Percentiles rank a stretch among this genome's conserved stretches.
phyloP scores from a whole-genome alignment of 2,797 vertebrate genomes.

The Buphagus erythrorhynchus region DNA sequence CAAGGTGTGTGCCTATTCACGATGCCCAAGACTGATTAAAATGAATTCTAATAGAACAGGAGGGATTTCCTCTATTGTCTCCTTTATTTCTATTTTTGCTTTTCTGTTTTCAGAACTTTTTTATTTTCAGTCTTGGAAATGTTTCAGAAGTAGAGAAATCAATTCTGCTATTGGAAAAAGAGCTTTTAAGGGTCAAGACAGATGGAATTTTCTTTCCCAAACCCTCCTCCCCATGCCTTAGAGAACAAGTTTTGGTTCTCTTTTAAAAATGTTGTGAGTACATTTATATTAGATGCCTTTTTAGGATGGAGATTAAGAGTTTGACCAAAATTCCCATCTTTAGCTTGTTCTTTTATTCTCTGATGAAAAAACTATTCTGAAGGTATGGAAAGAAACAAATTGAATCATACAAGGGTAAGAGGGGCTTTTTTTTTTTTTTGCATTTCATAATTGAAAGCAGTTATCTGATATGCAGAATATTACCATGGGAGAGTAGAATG shows the following conservation, averaged over 20 bases:
- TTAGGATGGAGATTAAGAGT: not conserved
- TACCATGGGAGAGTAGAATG: not conserved
- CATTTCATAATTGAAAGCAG: not conserved
- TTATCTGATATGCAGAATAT: not conserved
- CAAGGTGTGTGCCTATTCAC: not conserved
- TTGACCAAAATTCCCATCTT: not conserved
- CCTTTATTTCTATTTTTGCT: not conserved
- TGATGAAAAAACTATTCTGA: not conserved
- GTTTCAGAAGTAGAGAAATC: not conserved
- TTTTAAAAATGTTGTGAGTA: not conserved
- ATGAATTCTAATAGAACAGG: not conserved
- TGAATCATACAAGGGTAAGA: not conserved
- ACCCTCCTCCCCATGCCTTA: fast-evolving
- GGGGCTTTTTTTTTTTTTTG: not conserved
- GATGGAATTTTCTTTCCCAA: not conserved
- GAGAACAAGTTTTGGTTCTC: not conserved
- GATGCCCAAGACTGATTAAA: not conserved
- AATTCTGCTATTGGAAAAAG: not conserved
- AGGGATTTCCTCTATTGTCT: not conserved
- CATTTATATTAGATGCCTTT: not conserved
- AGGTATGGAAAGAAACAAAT: not conserved
- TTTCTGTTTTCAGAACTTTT: not conserved
- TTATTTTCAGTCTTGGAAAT: not conserved
- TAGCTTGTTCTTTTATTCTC: not conserved
- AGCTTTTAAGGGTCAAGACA: not conserved